Evolutionary conservation across 1,140 invertebrate genomes (phyloP).

Genomic region (Platyscapa corneri): DNA sequence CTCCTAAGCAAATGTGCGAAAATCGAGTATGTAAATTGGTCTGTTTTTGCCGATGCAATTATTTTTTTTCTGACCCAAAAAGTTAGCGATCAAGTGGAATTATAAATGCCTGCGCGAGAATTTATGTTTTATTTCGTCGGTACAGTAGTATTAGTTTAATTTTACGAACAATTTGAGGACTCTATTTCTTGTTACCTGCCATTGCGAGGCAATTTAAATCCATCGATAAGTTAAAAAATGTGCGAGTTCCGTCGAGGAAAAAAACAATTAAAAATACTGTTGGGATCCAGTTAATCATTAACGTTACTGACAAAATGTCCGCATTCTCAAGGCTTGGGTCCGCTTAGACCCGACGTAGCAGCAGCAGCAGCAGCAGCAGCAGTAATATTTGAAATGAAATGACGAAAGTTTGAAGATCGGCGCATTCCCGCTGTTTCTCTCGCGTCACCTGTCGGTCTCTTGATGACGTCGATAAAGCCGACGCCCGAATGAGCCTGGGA

Average conservation of each 20-base stretch:
- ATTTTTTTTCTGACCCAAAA: background rate
- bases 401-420: conserved; percentile 36
- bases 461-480: conserved; percentile 48
- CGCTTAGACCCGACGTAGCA: background rate
- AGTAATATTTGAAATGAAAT: conserved; percentile 1
- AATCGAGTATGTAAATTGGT: conserved; percentile 45
- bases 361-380: background rate
- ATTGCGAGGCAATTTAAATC: background rate
- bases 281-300: conserved; percentile 36
- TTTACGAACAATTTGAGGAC: background rate
- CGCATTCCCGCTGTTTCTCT: background rate
- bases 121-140: background rate
- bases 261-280: background rate
- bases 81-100: background rate
- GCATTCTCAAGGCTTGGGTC: conserved; percentile 14
- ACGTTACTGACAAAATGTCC: conserved; percentile 6
- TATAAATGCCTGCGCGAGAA: background rate
- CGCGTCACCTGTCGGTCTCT: conserved; percentile 37
- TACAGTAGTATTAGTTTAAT: no score
- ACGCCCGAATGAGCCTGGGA: conserved; percentile 40
- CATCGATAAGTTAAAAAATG: background rate
- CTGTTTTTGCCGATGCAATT: conserved; percentile 14
- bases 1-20: conserved; percentile 1
- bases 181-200: no score
- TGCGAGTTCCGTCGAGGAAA: background rate